Percentiles rank a stretch among this genome's conserved stretches.
These are phyloP conservation scores for Acronicta alni DNA, from an alignment of 2,888 invertebrate genomes.

Conservation along the genomic window DNA sequence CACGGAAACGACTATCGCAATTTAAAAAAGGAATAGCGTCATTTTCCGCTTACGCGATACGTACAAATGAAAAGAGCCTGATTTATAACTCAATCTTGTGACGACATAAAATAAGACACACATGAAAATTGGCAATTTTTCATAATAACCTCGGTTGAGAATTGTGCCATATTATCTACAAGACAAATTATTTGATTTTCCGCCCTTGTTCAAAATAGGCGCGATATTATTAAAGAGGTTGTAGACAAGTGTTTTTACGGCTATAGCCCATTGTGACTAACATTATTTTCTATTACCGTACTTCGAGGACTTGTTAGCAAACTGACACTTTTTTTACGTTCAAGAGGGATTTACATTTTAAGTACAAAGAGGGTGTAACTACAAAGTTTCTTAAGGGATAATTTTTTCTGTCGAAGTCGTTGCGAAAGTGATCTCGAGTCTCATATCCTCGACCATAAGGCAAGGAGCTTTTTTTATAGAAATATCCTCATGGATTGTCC, in stretches of 20 bases:
- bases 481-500: no score
- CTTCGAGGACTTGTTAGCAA: constrained; percentile 27
- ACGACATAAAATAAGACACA: constrained; percentile 83
- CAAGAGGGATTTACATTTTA: neutral
- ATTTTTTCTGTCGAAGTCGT: no score
- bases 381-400: no score
- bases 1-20: constrained; percentile 37
- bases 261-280: constrained; percentile 26
- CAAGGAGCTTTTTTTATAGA: no score
- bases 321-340: constrained; percentile 17
- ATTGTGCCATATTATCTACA: constrained; percentile 64
- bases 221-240: constrained; percentile 28
- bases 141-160: constrained; percentile 80
- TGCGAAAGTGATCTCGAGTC: no score
- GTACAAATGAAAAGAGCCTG: constrained; percentile 82
- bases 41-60: constrained; percentile 78
- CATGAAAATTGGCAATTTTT: constrained; percentile 88
- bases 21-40: constrained; percentile 69
- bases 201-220: constrained; percentile 24
- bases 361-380: neutral
- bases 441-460: no score
- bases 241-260: constrained; percentile 17
- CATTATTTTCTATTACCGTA: constrained; percentile 37
- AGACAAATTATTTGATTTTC: constrained; percentile 62
- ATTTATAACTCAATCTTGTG: constrained; percentile 86